Conservation (phyloP, 92 coral and sea anemone genomes). For the Parazoanthus swiftii region DNA sequence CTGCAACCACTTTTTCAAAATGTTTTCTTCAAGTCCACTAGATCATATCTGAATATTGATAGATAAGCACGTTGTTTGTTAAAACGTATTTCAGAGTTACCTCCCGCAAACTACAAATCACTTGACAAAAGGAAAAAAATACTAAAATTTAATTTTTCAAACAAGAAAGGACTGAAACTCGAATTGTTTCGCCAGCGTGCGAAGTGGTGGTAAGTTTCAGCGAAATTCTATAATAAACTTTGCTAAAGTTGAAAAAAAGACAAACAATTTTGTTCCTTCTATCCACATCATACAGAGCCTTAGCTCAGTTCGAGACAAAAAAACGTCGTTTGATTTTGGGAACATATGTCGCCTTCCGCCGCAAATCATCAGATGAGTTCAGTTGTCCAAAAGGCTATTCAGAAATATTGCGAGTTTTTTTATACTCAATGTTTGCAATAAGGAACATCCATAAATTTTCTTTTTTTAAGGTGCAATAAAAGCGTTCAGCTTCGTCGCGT, state of each 20-base stretch:
- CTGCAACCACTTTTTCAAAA: neutral
- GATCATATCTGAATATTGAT: neutral
- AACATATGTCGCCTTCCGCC: neutral
- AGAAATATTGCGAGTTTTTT: neutral
- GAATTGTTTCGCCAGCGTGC: neutral
- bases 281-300: neutral
- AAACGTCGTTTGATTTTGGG: neutral
- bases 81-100: neutral
- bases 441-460: neutral
- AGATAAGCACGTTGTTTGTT: constrained; percentile 5
- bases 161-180: neutral
- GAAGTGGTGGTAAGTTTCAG: neutral
- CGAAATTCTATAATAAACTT: neutral
- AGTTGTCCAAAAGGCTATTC: neutral
- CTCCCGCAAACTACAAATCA: constrained; percentile 5
- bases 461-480: too few species aligned
- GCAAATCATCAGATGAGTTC: neutral
- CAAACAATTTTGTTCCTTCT: neutral
- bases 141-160: neutral
- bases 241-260: neutral
- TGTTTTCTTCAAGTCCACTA: neutral
- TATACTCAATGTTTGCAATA: neutral
- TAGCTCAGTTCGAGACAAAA: neutral
- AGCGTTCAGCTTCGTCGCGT: too few species aligned
- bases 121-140: neutral